These are phyloP conservation scores for Pseudorhombus dupliciocellatus DNA, from an alignment of 2,113 vertebrate genomes.

Conservation along the genomic window DNA sequence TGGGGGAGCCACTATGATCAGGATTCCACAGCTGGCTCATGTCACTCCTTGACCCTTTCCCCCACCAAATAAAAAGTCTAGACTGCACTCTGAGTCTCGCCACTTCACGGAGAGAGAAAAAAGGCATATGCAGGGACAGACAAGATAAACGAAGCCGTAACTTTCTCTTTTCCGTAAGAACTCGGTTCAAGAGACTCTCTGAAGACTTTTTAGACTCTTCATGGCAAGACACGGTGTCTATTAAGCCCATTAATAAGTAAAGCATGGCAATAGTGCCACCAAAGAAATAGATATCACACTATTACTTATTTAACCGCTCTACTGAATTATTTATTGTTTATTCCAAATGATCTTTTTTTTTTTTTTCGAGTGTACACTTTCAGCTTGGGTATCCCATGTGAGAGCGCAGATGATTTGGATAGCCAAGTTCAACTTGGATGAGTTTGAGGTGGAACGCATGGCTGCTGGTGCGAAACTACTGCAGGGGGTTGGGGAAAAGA, in stretches of 20 bases:
- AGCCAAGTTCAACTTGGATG: slow-evolving; percentile 67
- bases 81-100: slow-evolving; percentile 56
- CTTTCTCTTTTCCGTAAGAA: slow-evolving; percentile 66
- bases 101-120: slow-evolving; percentile 52
- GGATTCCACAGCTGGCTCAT: slow-evolving; percentile 81
- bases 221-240: slow-evolving; percentile 71
- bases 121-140: slow-evolving; percentile 40
- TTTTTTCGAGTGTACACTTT: slow-evolving; percentile 66
- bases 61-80: slow-evolving; percentile 76
- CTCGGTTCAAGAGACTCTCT: slow-evolving; percentile 57
- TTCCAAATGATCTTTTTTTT: slow-evolving; percentile 80
- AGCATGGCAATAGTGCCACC: slow-evolving; percentile 77
- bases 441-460: slow-evolving; percentile 49
- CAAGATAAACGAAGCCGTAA: slow-evolving; percentile 61
- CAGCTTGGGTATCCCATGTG: slow-evolving; percentile 74
- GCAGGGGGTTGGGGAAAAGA: slow-evolving; percentile 61
- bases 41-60: slow-evolving; percentile 75
- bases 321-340: slow-evolving; percentile 84
- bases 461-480: slow-evolving; percentile 61
- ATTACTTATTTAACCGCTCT: slow-evolving; percentile 80
- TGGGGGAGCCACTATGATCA: slow-evolving; percentile 59
- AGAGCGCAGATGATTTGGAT: slow-evolving; percentile 63
- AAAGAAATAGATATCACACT: slow-evolving; percentile 81
- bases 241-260: slow-evolving; percentile 80
- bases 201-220: slow-evolving; percentile 63